Evolutionary conservation across 2,888 invertebrate genomes (phyloP).

Genomic region (Harpalus rubripes): DNA sequence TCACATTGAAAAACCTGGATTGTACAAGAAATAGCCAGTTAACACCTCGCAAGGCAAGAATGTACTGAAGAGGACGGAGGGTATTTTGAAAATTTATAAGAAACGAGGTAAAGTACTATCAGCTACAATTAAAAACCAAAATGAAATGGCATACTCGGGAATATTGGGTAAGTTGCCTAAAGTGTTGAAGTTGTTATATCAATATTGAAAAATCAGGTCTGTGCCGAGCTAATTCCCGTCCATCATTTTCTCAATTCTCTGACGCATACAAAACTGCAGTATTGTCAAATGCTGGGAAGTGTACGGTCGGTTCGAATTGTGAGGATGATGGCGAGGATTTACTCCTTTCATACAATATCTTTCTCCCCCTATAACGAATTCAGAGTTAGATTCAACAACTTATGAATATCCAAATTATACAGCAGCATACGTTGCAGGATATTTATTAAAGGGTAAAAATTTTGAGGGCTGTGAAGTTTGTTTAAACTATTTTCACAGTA

Average conservation of each 20-base stretch:
- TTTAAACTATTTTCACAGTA: too few relatives aligned
- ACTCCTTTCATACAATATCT: background rate
- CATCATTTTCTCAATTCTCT: background rate
- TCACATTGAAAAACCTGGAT: too few relatives aligned
- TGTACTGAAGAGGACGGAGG: too few relatives aligned
- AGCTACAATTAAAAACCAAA: background rate
- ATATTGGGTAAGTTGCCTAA: background rate
- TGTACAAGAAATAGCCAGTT: too few relatives aligned
- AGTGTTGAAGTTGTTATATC: background rate
- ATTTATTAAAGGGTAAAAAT: too few relatives aligned
- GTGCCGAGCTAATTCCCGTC: background rate
- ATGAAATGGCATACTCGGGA: background rate
- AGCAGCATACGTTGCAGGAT: too few relatives aligned
- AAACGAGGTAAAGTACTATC: too few relatives aligned
- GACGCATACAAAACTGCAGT: conserved; percentile 3
- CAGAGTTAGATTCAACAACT: too few relatives aligned
- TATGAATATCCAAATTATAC: too few relatives aligned
- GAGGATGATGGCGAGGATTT: conserved; percentile 26
- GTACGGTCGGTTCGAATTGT: conserved; percentile 2
- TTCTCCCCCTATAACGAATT: background rate
- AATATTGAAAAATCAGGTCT: background rate
- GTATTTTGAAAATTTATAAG: too few relatives aligned
- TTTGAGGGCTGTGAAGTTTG: too few relatives aligned
- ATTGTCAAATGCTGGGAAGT: background rate
- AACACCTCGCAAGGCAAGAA: too few relatives aligned